These are phyloP conservation scores for Baccha elongata DNA, from an alignment of 2,888 invertebrate genomes.

Conservation along the genomic window DNA sequence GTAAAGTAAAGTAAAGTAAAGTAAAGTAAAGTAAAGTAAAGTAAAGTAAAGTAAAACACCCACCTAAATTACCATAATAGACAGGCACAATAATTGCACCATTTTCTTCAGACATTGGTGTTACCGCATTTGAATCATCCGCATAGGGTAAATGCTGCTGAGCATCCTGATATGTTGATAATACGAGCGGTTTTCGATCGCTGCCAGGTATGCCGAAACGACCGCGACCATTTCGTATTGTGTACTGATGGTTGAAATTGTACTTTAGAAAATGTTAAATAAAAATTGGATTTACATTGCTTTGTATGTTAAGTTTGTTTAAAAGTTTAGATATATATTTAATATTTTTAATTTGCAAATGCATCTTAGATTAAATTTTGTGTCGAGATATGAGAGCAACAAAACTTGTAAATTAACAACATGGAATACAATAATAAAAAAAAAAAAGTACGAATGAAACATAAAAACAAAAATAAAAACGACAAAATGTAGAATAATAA, in stretches of 20 bases:
- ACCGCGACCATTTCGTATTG: constrained; percentile 91
- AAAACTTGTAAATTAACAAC: constrained; percentile 48
- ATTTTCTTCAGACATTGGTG: constrained; percentile 98
- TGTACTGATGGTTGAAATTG: constrained; percentile 85
- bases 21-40: too few relatives aligned
- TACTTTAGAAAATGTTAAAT: constrained; percentile 63
- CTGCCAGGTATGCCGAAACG: constrained; percentile 90
- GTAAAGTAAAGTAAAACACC: too few relatives aligned
- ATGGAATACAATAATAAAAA: constrained; percentile 44
- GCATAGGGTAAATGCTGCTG: constrained; percentile 98
- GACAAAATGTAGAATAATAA: too few relatives aligned
- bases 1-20: too few relatives aligned
- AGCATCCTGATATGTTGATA: constrained; percentile 96
- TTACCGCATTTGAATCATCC: constrained; percentile 98
- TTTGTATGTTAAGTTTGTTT: too few relatives aligned
- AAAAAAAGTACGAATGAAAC: constrained; percentile 30
- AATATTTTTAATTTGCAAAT: constrained; percentile 12
- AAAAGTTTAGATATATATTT: not conserved
- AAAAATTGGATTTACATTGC: constrained; percentile 35
- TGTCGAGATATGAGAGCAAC: constrained; percentile 66
- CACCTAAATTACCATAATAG: constrained; percentile 93
- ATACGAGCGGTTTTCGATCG: constrained; percentile 95
- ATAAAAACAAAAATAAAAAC: constrained; percentile 46
- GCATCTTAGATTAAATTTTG: constrained; percentile 5
- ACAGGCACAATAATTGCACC: constrained; percentile 96